phyloP scores from a whole-genome alignment of 2,888 invertebrate genomes.

The Cephus runcator region DNA sequence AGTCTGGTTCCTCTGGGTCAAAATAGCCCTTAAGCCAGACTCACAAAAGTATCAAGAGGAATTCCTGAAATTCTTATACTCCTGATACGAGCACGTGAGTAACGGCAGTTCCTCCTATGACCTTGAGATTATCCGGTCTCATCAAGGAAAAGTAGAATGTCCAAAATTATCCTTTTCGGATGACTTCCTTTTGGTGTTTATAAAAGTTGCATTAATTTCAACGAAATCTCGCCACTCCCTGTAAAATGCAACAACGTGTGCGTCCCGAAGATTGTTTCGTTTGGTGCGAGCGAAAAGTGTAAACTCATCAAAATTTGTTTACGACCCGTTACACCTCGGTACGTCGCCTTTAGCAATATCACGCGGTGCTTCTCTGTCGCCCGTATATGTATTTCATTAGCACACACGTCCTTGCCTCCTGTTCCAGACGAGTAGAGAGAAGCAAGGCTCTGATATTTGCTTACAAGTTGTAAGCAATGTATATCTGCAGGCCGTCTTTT shows the following conservation, averaged over 20 bases:
- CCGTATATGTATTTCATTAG: neutral
- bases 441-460: conserved; percentile 3
- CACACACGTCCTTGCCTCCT: neutral
- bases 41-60: neutral
- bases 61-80: neutral
- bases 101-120: neutral
- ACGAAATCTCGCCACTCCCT: neutral
- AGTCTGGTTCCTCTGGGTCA: neutral
- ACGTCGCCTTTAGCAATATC: neutral
- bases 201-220: neutral
- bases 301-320: conserved; percentile 3
- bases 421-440: neutral
- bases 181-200: neutral
- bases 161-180: neutral
- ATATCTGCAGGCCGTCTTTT: neutral
- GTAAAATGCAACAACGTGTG: neutral
- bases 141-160: no score
- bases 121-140: neutral
- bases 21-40: neutral
- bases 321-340: neutral
- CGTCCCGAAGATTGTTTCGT: neutral
- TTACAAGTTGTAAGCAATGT: neutral
- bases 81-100: neutral
- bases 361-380: neutral
- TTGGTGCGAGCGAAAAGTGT: neutral